A percentile compares a stretch with the other conserved stretches of the same genome.
Evolutionary conservation across 2,888 invertebrate species (phyloP).

Genomic region (Lingula anatina): DNA sequence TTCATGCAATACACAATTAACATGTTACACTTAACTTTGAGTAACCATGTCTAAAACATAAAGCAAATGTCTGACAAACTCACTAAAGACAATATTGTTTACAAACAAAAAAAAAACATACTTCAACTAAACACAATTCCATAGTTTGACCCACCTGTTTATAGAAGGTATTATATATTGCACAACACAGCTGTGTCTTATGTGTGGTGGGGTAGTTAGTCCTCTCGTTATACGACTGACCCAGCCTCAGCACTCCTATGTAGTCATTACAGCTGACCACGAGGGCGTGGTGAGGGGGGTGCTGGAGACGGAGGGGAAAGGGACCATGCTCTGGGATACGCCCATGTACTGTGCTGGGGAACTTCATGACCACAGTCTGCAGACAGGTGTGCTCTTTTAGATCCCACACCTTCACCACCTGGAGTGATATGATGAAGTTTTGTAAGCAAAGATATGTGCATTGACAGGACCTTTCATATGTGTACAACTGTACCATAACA

Average conservation of each 20-base stretch:
- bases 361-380: constrained; percentile 46
- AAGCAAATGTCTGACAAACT: no score
- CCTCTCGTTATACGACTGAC: constrained; percentile 24
- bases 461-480: no score
- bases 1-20: no score
- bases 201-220: constrained; percentile 33
- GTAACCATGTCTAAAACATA: no score
- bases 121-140: no score
- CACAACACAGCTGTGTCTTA: constrained; percentile 44
- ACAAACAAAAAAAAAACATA: no score
- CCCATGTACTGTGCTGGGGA: constrained; percentile 44
- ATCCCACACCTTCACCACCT: constrained; percentile 52
- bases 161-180: constrained; percentile 47
- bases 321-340: constrained; percentile 50
- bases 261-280: constrained; percentile 50
- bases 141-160: constrained; percentile 45
- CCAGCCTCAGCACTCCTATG: constrained; percentile 41
- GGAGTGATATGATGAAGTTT: constrained; percentile 5
- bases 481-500: no score
- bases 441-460: no score
- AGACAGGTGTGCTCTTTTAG: constrained; percentile 46
- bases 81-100: no score
- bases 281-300: constrained; percentile 30
- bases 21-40: no score
- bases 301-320: constrained; percentile 42